Evolutionary conservation across 2,113 vertebrate species (phyloP).

Genomic region (Maccullochella peelii): DNA sequence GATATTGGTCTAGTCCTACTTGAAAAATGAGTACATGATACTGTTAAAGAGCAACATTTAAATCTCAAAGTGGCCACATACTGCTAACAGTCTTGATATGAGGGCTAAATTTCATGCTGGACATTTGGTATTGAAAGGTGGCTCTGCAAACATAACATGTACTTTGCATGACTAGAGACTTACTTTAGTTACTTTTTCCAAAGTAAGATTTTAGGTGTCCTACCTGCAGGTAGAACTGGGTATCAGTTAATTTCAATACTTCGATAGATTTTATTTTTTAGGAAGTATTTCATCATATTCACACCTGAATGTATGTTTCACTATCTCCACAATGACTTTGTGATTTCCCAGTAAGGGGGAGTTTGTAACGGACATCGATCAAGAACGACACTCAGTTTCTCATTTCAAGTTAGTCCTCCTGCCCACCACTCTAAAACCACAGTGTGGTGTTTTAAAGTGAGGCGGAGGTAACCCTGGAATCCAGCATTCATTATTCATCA

Average conservation of each 20-base stretch:
- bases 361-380: constrained; percentile 18
- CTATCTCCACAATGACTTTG: constrained; percentile 19
- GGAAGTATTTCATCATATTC: constrained; percentile 15
- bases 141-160: not conserved
- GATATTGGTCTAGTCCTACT: not conserved
- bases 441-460: constrained; percentile 52
- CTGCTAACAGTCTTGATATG: not conserved
- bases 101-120: not conserved
- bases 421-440: constrained; percentile 69
- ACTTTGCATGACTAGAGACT: too few species aligned
- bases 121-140: not conserved
- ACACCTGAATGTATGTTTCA: constrained; percentile 30
- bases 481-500: constrained; percentile 79
- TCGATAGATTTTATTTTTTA: not conserved
- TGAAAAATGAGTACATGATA: not conserved
- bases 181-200: too few species aligned
- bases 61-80: not conserved
- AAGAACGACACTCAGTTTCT: constrained; percentile 18
- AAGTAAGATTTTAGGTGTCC: too few species aligned
- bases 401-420: constrained; percentile 35
- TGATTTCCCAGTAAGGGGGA: constrained; percentile 17
- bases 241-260: not conserved
- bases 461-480: constrained; percentile 64
- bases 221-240: not conserved
- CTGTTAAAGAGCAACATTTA: not conserved